Evolutionary conservation across 1,140 invertebrate species (phyloP).

Genomic region (Brachionus rubens): DNA sequence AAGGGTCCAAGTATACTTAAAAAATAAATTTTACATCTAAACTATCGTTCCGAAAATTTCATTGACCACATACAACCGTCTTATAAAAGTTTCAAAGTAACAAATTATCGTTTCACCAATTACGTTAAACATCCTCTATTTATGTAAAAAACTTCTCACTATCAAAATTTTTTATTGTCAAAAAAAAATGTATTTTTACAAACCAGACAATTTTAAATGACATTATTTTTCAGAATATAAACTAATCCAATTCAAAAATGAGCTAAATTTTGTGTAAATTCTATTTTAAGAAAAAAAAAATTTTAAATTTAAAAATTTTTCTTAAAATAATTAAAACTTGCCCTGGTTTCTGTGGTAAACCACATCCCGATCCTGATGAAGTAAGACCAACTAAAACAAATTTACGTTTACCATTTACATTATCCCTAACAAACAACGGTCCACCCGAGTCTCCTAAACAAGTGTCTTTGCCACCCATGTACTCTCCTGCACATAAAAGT

Average conservation of each 20-base stretch:
- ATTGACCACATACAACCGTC: no score
- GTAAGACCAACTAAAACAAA: conserved; percentile 14
- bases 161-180: no score
- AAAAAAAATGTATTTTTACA: no score
- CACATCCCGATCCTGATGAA: background rate
- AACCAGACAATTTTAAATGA: no score
- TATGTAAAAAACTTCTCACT: no score
- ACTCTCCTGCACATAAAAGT: conserved; percentile 17
- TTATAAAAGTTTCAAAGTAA: no score
- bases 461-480: conserved; percentile 11
- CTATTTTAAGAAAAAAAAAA: background rate
- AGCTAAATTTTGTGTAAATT: background rate
- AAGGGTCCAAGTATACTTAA: no score
- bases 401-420: conserved; percentile 1
- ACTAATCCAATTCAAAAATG: conserved; percentile 8
- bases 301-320: background rate
- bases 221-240: no score
- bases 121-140: no score
- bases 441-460: conserved; percentile 34
- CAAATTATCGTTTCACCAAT: no score
- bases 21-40: no score
- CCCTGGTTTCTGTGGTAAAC: background rate
- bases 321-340: background rate
- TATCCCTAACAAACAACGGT: background rate
- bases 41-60: no score